Base-by-base conservation (phyloP, 2,113 vertebrate genomes). In the Oenanthe melanoleuca region DNA sequence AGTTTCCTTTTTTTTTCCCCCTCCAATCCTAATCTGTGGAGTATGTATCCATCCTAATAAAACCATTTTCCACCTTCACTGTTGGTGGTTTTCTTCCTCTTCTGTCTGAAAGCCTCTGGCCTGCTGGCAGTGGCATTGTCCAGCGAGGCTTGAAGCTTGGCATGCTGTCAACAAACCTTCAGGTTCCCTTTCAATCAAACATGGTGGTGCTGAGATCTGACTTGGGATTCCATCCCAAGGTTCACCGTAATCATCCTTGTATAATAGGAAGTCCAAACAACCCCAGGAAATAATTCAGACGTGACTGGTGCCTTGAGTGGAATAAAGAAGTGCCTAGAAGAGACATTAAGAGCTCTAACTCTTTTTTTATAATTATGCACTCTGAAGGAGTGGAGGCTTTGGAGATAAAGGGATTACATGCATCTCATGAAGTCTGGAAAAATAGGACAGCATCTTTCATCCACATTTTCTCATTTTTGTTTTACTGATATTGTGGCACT, bases 211-310 rank as follows among this genome's bases (percentile, higher is more conserved):
- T 88, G 80, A 55, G 92, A 87, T 44, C 44, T 2, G 23, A 21
- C 89, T 87, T 94, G 93, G 93, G 96, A 93, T 65, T 79, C 87
- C 84, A 60, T 89, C 96, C 96, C 95, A 37, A 85, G 73, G 84
- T 78, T 93, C 95, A 31, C 89, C 85, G 56, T 79, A 64, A 88
- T 91, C 92, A 89, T 93, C 84, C 78, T 67, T 13, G 1, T 50
- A 89, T 44, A 94, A 96, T 85, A 60, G 69, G 87, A 93, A 85
- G 92, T 87, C 89, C 93, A 91, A 37, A 94, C 95, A 96, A 89
- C 89, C 87, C 93, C 85, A 94, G 95, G 96, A 95, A 91, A 81
- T 93, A 86, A 95, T 96, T 96, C 95, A 79, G 81, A 80, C 92
- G 78, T 8, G 6, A 84, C 70, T 56, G 78, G 61, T 93, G 87